Evolutionary conservation across 2,797 vertebrate genomes (phyloP), one percentile per base, ranked within the genome.

Genomic region (Oreortyx pictus): DNA sequence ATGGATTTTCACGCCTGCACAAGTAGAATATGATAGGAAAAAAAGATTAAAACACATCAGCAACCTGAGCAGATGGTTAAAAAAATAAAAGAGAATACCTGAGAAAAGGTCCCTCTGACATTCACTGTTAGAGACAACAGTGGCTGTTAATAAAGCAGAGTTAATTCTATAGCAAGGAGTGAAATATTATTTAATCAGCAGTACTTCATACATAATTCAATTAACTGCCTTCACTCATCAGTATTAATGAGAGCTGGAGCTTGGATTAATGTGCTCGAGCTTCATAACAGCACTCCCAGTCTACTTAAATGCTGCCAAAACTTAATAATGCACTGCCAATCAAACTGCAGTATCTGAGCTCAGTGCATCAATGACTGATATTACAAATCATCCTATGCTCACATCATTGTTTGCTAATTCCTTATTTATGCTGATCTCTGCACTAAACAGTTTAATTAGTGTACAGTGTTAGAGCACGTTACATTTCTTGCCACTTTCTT

Each of bases 161-260:
- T 88, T 97, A 97, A 97, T 97, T 97, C 94, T 97, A 80, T 96
- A 96, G 95, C 90, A 94, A 96, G 94, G 89, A 97, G 94, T 95
- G 95, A 98, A 97, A 97, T 98, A 98, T 97, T 97, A 97, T 97
- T 98, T 97, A 98, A 98, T 97, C 97, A 98, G 94, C 95, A 94
- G 91, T 80, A 95, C 96, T 97, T 97, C 98, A 98, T 98, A 97
- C 96, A 98, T 98, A 98, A 98, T 98, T 98, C 97, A 98, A 97
- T 98, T 98, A 98, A 96, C 96, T 97, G 97, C 95, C 95, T 97
- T 97, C 95, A 95, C 91, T 97, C 96, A 96, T 97, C 97, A 97
- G 97, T 97, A 97, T 97, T 97, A 98, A 97, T 84, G 80, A 97
- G 97, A 97, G 95, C 76, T 85, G 85, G 96, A 97, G 91, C 90